phyloP scores from a whole-genome alignment of 2,797 vertebrate genomes.

The Chelon auratus region DNA sequence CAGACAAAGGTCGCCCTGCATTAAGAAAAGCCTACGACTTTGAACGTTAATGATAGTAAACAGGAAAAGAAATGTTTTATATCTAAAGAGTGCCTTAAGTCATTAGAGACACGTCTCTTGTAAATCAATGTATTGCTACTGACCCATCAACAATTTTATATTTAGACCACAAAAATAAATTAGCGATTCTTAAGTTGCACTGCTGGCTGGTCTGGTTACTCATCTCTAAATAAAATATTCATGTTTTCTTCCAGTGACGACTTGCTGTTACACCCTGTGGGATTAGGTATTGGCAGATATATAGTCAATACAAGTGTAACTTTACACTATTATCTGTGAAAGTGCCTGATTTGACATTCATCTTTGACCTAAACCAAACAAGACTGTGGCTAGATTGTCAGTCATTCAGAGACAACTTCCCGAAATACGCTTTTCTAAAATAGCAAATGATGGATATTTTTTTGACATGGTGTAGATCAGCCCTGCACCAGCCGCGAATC shows the following conservation, averaged over 20 bases:
- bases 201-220: neutral
- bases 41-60: conserved; percentile 9
- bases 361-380: neutral
- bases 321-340: neutral
- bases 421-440: neutral
- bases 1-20: neutral
- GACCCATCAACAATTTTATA: conserved; percentile 23
- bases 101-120: conserved; percentile 30
- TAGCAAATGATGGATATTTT: neutral
- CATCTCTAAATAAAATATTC: conserved; percentile 4
- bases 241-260: neutral
- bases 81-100: conserved; percentile 1
- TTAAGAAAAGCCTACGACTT: neutral
- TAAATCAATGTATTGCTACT: conserved; percentile 45
- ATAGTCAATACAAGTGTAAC: no score
- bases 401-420: neutral
- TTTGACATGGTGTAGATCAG: neutral
- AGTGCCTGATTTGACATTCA: neutral
- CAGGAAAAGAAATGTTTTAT: conserved; percentile 29
- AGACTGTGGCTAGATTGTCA: neutral
- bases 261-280: neutral
- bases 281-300: neutral
- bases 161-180: conserved; percentile 25
- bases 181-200: neutral
- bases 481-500: no score